A percentile compares a stretch with the other conserved stretches of the same genome.
phyloP scores from a whole-genome alignment of 2,113 vertebrate species.

The Chaenocephalus aceratus region DNA sequence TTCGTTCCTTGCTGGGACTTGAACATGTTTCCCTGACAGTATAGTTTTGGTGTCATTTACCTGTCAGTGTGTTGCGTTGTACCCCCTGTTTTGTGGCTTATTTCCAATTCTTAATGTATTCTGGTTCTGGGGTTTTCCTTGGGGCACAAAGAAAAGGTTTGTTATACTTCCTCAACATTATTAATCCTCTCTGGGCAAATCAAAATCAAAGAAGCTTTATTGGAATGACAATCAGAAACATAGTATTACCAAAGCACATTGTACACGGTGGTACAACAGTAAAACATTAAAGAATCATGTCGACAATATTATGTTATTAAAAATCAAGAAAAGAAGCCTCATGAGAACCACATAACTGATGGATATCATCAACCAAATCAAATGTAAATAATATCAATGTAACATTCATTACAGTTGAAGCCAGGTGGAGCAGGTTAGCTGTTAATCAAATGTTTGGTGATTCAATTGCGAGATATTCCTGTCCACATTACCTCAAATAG shows the following conservation, averaged over 20 bases:
- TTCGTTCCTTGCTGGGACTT: constrained; percentile 12
- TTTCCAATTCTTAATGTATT: too few species aligned
- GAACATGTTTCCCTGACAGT: not conserved
- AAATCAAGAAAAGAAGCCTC: too few species aligned
- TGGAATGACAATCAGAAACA: too few species aligned
- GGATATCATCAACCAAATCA: too few species aligned
- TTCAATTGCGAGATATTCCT: not conserved
- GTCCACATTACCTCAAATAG: not conserved
- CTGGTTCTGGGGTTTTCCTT: not conserved
- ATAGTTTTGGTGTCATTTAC: not conserved
- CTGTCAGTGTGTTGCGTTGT: not conserved
- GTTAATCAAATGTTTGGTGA: not conserved
- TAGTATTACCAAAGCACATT: too few species aligned
- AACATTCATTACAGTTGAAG: not conserved
- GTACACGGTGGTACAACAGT: too few species aligned
- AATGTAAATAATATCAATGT: too few species aligned
- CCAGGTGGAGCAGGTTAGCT: not conserved
- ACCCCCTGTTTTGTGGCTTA: not conserved
- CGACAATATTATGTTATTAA: too few species aligned
- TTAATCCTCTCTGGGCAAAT: not conserved
- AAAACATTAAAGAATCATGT: too few species aligned
- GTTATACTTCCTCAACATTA: not conserved
- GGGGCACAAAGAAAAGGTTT: constrained; percentile 2
- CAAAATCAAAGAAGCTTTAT: too few species aligned
- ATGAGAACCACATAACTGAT: too few species aligned